Percentiles rank a stretch among this genome's conserved stretches.
Conservation (phyloP, 2,888 invertebrate genomes). For the Siphlonurus alternatus region DNA sequence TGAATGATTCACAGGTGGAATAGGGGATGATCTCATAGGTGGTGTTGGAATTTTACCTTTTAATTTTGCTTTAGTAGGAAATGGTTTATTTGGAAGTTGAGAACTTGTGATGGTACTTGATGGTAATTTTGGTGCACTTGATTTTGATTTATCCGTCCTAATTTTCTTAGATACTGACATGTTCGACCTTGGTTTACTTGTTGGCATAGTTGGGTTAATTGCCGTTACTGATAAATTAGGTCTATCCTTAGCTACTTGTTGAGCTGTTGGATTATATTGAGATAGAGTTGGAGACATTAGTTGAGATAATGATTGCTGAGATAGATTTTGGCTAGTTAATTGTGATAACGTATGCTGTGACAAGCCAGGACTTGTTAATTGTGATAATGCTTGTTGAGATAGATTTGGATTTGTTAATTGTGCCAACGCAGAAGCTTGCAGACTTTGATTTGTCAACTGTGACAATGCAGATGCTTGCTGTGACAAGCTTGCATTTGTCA, state of each 20-base stretch:
- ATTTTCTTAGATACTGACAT: too few relatives aligned
- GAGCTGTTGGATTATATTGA: neutral
- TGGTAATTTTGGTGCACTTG: neutral
- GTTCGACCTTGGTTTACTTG: too few relatives aligned
- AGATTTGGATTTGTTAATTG: neutral
- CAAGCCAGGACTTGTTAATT: neutral
- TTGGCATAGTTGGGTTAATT: neutral
- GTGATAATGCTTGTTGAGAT: neutral
- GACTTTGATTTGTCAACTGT: neutral
- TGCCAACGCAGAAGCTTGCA: neutral
- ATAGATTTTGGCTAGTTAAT: neutral
- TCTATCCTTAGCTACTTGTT: constrained; percentile 8
- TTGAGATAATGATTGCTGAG: neutral
- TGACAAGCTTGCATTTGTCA: too few relatives aligned
- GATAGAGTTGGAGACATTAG: neutral
- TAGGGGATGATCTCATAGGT: neutral
- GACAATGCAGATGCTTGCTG: neutral
- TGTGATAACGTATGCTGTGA: neutral
- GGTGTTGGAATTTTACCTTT: neutral
- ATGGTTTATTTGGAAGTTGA: too few relatives aligned
- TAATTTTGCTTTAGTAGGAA: neutral
- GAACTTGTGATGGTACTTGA: too few relatives aligned
- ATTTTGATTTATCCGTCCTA: too few relatives aligned
- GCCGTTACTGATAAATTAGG: constrained; percentile 9
- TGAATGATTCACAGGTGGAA: neutral